A percentile compares a stretch with the other conserved stretches of the same genome.
These are phyloP conservation scores for Polypedilum vanderplanki DNA, from an alignment of 1,140 invertebrate genomes.

Conservation along the genomic window DNA sequence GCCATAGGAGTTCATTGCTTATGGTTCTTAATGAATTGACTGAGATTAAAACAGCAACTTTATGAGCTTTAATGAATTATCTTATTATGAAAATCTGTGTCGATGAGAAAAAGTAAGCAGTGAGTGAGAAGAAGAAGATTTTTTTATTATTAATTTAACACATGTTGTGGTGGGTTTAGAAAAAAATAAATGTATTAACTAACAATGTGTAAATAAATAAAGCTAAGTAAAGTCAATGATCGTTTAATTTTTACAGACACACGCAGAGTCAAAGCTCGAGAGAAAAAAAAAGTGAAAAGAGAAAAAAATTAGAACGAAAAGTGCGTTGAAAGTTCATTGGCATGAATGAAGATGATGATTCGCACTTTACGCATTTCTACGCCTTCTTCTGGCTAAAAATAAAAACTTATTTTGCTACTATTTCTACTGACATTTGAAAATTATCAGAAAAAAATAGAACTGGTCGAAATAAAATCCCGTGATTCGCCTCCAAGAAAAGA, in stretches of 20 bases:
- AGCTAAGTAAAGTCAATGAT: neutral
- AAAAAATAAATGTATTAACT: too few relatives aligned
- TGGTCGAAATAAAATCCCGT: neutral
- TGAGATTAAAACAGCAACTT: too few relatives aligned
- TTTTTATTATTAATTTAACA: too few relatives aligned
- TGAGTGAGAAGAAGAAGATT: too few relatives aligned
- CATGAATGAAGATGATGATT: neutral
- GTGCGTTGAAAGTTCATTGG: slow-evolving; percentile 14
- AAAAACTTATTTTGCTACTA: neutral
- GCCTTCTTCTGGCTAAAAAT: slow-evolving; percentile 4
- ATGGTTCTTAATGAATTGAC: too few relatives aligned
- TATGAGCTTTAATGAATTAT: too few relatives aligned
- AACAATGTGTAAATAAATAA: neutral
- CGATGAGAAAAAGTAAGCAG: too few relatives aligned
- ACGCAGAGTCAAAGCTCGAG: neutral
- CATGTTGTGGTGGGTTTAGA: too few relatives aligned
- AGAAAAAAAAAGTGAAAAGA: neutral
- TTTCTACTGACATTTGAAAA: neutral
- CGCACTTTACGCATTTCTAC: neutral
- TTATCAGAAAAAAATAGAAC: neutral
- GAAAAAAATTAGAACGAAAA: slow-evolving; percentile 10
- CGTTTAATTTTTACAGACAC: neutral
- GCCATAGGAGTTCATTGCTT: too few relatives aligned
- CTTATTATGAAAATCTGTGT: too few relatives aligned
- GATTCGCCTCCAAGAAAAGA: neutral